A percentile compares a stretch with the other conserved stretches of the same genome.
Evolutionary conservation across 2,113 vertebrate genomes (phyloP).

Genomic region (Pedetes capensis): DNA sequence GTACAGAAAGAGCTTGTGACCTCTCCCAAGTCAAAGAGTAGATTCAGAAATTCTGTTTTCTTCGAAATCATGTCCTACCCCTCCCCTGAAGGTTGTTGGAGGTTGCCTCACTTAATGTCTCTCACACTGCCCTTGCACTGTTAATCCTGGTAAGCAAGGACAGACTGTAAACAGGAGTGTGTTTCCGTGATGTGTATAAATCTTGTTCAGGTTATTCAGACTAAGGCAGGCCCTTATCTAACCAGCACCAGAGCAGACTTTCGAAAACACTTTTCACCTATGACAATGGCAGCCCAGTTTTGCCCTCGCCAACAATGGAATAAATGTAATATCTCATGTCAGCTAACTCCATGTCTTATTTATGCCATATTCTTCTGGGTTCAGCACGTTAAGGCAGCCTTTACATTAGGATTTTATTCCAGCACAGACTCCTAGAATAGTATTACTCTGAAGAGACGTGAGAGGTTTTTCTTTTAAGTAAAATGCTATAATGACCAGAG

Average conservation of each 20-base stretch:
- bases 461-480: conserved; percentile 23
- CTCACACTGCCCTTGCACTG: conserved; percentile 12
- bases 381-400: conserved; percentile 55
- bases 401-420: conserved; percentile 50
- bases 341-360: conserved; percentile 57
- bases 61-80: background rate
- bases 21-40: background rate
- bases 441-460: background rate
- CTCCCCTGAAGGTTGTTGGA: background rate
- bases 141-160: conserved; percentile 60
- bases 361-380: conserved; percentile 58
- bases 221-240: conserved; percentile 69
- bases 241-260: conserved; percentile 68
- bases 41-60: conserved; percentile 10
- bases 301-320: conserved; percentile 55
- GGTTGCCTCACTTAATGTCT: background rate
- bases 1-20: background rate
- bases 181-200: conserved; percentile 70
- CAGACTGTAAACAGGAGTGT: conserved; percentile 35
- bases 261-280: conserved; percentile 70
- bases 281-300: conserved; percentile 66
- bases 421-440: conserved; percentile 22
- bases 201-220: conserved; percentile 64
- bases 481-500: background rate
- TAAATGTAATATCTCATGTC: conserved; percentile 56